Base-by-base conservation (phyloP, 2,113 vertebrate species). In the Delphinus delphis region DNA sequence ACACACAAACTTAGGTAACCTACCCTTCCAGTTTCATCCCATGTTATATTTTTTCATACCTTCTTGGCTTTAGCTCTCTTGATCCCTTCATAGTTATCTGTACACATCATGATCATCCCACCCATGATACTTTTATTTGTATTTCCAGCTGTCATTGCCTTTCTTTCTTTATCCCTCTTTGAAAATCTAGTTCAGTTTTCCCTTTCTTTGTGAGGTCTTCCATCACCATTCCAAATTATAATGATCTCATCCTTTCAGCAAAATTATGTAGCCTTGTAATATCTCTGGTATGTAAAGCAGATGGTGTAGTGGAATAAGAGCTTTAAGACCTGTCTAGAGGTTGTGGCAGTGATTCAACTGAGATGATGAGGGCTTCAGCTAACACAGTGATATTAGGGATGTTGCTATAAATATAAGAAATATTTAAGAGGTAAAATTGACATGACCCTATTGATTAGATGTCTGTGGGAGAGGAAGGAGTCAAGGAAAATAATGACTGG, bases 171-270 rank as follows among this genome's bases (percentile, higher is more conserved):
- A 79, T 82, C 25, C 1, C 11, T 84, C 50, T 98, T 91, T 92
- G 76, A 60, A 85, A 77, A 36, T 21, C n/a, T 89, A 74, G 25
- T 53, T 97, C 14, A 47, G 20, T 79, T 85, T 94, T 79, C 41
- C 81, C 25, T 95, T 93, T 82, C 38, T 93, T 92, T 94, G 23
- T 77, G 55, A 81, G 17, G 4, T 88, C 55, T 94, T 95, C 47
- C 7, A 12, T 82, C 74, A 96, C 41, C 60, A 26, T 74, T 68
- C 17, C 4, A 92, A 68, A 91, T 88, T 86, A 71, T n/a, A 88
- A 53, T 74, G 44, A 71, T 95, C 65, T 63, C 9, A 31, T 68
- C 28, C 55, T 95, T 86, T 95, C 17, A 92, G 55, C 38, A 84
- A 85, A 92, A 90, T 95, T 87, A 58, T 31, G 9, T 23, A 92